Base-by-base conservation (phyloP, 2,797 vertebrate species). In the Malacoraja senta region DNA sequence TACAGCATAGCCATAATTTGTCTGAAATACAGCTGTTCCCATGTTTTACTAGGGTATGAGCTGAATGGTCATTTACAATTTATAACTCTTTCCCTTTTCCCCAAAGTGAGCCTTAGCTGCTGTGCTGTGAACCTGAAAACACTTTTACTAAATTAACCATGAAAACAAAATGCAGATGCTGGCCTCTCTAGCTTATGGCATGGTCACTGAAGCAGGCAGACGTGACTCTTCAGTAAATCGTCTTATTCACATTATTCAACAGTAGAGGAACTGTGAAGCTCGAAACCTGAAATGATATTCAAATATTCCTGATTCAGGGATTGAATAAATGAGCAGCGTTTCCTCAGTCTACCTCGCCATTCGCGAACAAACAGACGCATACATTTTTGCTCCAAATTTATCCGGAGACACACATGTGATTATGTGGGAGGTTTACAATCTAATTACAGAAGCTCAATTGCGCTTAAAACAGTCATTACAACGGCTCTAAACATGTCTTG, bases 331-430 rank as follows among this genome's bases (percentile, higher is more conserved):
- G 13, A 86, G 26, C 26, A 29, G 53, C n/a, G 19, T 71, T 71
- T 71, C 65, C 76, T 6, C 26, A 38, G 29, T 65, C 13, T 65
- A 32, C 58, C 29, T 65, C 29, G 32, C 29, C 63, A 8, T 65
- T 13, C 63, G 29, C 0, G 1, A 63, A 86, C 83, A 86, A 65
- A 86, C n/a, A 15, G n/a, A 58, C 15, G 32, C 2, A 17, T 65
- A 17, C 19, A 32, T 63, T 86, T 61, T 63, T 86, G 17, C 58
- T 86, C 1, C 12, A 63, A 63, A 63, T n/a, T n/a, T 86, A 63
- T 13, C 83, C 61, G n/a, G 83, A 86, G 61, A 65, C 83, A 86
- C 61, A 61, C 53, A 86, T 61, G 26, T 86, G 83, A 86, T 32
- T 17, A 86, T 86, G 61, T 63, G 83, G n/a, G 29, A 86, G 12